Evolutionary conservation across 2,888 invertebrate genomes (phyloP), one percentile per base, ranked within the genome.

Genomic region (Lasiommata megera): DNA sequence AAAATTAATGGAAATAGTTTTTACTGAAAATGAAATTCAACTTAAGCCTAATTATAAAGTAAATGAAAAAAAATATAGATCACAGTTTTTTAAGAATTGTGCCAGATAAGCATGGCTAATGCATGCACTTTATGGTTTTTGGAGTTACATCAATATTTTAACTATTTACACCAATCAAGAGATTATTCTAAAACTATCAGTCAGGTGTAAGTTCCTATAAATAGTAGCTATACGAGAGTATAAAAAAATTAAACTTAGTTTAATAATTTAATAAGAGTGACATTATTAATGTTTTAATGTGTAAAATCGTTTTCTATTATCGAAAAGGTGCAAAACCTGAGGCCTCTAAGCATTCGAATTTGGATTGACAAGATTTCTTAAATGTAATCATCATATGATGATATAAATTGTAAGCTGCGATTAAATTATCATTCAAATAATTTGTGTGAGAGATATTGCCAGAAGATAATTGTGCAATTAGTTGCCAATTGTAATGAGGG

Each of bases 171-270:
- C 67, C 66, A 68, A 69, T 73, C 71, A 72, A 73, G 65, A 75
- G 67, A 70, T 67, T 68, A 76, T 61, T 79, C 79, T 85, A 87
- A 80, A 80, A 72, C 87, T 88, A 88, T 88, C 88, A 88, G 88
- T 88, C 88, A 77, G 82, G 85, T 81, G 80, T 71, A 76, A 77
- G 72, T 76, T 73, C 72, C 72, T 60, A 60, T 29, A 52, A 44
- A 54, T 63, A 58, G 37, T 28, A 59, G 58, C 67, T 50, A 63
- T 60, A 74, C 68, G 71, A 73, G 77, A 77, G 70, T 69, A 72
- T 67, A 65, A 60, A 65, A 69, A 65, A 66, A 67, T 65, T 60
- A 67, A 63, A 63, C 40, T 29, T 3, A 16, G 28, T 38, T 38
- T 50, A 16, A 31, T 23, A 17, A 17, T 36, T n/a, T 28, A 23